Percentiles rank a stretch among this genome's conserved stretches.
phyloP scores from a whole-genome alignment of 1,140 invertebrate species.

The Drosophila grimshawi region DNA sequence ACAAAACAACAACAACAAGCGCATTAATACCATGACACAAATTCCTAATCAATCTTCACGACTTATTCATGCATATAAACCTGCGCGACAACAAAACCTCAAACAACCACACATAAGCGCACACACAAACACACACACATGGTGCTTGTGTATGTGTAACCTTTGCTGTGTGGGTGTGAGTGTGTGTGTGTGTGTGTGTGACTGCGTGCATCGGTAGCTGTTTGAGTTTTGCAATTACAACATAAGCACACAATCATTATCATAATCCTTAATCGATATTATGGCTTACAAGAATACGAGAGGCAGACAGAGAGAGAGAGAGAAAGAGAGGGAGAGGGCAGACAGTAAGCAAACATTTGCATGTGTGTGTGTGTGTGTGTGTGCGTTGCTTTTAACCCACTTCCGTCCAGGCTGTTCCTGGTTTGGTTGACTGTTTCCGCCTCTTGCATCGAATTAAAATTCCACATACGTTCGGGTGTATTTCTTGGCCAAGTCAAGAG shows the following conservation, averaged over 20 bases:
- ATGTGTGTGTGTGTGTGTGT: slow-evolving; percentile 25
- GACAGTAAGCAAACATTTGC: slow-evolving; percentile 50
- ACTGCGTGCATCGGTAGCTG: slow-evolving; percentile 42
- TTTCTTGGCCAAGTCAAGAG: slow-evolving; percentile 35
- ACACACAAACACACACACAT: slow-evolving; percentile 11
- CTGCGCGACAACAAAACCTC: slow-evolving; percentile 58
- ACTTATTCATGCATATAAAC: slow-evolving; percentile 70
- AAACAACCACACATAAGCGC: neutral
- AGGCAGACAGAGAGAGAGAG: neutral
- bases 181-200: neutral
- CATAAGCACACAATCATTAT: slow-evolving; percentile 80
- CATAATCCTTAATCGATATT: slow-evolving; percentile 81
- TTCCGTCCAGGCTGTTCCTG: slow-evolving; percentile 42
- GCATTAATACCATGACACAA: slow-evolving; percentile 66
- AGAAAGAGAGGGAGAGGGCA: slow-evolving; percentile 1
- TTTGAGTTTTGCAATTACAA: slow-evolving; percentile 75
- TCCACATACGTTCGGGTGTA: slow-evolving; percentile 49
- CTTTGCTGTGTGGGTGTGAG: slow-evolving; percentile 5
- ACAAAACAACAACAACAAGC: slow-evolving; percentile 45
- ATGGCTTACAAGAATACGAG: slow-evolving; percentile 62
- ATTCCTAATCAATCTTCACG: slow-evolving; percentile 69
- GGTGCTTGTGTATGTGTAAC: slow-evolving; percentile 33
- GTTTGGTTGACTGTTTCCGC: slow-evolving; percentile 51
- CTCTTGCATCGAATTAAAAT: slow-evolving; percentile 59
- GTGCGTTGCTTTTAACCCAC: slow-evolving; percentile 61